A percentile compares a stretch with the other conserved stretches of the same genome.
Evolutionary conservation across 2,888 invertebrate species (phyloP).

Genomic region (Tipula vernalis): DNA sequence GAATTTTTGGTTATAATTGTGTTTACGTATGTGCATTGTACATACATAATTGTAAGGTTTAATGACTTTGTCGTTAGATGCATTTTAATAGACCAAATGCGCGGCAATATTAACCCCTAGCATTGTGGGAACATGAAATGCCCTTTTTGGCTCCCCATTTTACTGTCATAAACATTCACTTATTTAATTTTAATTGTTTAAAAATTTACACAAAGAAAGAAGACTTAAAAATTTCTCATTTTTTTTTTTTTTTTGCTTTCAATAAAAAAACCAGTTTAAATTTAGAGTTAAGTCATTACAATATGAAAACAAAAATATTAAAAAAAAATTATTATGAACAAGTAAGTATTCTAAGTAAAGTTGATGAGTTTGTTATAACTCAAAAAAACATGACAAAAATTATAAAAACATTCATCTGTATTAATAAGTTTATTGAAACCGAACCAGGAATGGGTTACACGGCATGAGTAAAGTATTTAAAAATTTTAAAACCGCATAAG

Average conservation of each 20-base stretch:
- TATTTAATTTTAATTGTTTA: background rate
- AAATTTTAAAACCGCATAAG: background rate
- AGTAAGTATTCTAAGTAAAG: background rate
- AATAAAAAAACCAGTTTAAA: background rate
- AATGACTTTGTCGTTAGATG: background rate
- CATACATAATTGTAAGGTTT: background rate
- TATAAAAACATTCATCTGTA: background rate
- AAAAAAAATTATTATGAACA: background rate
- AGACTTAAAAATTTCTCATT: background rate
- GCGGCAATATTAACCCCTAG: background rate
- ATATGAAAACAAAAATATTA: background rate
- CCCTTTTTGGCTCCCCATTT: background rate
- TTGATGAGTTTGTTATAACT: background rate
- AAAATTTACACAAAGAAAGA: background rate
- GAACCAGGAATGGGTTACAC: background rate
- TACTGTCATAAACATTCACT: background rate
- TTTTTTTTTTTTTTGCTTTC: background rate
- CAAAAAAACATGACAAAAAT: background rate
- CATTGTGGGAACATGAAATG: background rate
- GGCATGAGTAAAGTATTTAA: background rate
- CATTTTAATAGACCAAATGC: background rate
- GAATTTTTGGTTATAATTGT: background rate
- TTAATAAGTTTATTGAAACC: background rate
- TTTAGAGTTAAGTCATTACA: background rate
- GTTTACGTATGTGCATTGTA: background rate